Percentiles rank a stretch among this genome's conserved stretches.
phyloP scores from a whole-genome alignment of 2,888 invertebrate species.

The Meiosimyza decipiens region DNA sequence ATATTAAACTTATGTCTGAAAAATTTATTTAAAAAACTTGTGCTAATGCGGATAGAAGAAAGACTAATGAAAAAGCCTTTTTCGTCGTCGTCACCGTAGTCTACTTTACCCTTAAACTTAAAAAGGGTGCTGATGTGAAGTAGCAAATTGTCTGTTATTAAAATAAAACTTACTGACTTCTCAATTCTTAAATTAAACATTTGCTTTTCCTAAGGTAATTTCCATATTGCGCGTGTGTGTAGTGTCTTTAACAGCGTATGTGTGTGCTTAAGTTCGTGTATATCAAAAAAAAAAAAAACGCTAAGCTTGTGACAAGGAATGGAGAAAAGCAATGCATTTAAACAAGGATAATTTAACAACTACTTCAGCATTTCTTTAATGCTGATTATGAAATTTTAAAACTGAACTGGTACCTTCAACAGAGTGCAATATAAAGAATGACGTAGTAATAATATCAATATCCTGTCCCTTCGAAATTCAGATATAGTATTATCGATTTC shows the following conservation, averaged over 20 bases:
- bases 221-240: conserved; percentile 21
- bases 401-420: no score
- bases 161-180: not conserved
- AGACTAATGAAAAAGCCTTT: conserved; percentile 1
- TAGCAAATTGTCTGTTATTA: no score
- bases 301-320: not conserved
- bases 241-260: not conserved
- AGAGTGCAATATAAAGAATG: no score
- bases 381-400: no score
- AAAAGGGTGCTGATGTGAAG: not conserved
- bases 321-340: no score
- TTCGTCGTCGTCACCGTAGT: conserved; percentile 1
- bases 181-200: not conserved
- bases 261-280: not conserved
- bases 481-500: not conserved
- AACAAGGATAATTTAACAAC: no score
- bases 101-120: not conserved
- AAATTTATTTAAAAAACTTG: conserved; percentile 42
- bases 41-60: conserved; percentile 45
- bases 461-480: not conserved
- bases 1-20: conserved; percentile 27
- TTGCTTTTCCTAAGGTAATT: not conserved
- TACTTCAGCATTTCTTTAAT: no score
- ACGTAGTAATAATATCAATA: no score
- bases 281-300: not conserved